A percentile compares a stretch with the other conserved stretches of the same genome.
Conservation (phyloP, 2,888 invertebrate genomes). For the Chrysolina oricalcia region DNA sequence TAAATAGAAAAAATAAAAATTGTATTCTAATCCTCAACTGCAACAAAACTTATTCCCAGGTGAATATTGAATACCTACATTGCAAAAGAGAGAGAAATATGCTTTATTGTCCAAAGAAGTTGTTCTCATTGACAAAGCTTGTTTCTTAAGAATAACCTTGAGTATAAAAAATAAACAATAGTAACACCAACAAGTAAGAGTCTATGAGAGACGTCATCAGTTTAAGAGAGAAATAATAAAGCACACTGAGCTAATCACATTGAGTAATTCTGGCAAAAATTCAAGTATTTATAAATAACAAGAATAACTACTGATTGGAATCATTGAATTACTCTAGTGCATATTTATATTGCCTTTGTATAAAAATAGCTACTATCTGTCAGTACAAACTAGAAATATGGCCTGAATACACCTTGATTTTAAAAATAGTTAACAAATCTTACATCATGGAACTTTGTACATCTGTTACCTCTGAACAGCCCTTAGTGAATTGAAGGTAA, state of each 20-base stretch:
- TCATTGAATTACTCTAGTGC: background rate
- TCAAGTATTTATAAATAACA: background rate
- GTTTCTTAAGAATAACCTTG: too few relatives aligned
- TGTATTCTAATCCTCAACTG: background rate
- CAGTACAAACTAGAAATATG: constrained; percentile 30
- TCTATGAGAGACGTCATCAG: too few relatives aligned
- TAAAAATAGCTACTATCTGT: constrained; percentile 5
- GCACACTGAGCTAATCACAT: background rate
- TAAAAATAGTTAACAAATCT: constrained; percentile 32
- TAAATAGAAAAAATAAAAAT: too few relatives aligned
- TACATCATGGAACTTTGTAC: constrained; percentile 21
- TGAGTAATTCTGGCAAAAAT: constrained; percentile 6
- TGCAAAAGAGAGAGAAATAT: too few relatives aligned
- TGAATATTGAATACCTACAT: background rate
- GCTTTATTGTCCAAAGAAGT: too few relatives aligned
- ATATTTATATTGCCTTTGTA: background rate
- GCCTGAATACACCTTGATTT: constrained; percentile 30
- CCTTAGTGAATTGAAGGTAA: background rate
- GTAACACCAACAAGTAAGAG: too few relatives aligned
- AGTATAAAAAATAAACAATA: too few relatives aligned
- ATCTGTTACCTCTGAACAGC: background rate
- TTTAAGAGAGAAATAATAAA: background rate
- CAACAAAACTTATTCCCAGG: background rate
- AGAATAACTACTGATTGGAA: background rate
- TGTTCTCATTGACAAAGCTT: too few relatives aligned